A percentile compares a stretch with the other conserved stretches of the same genome.
These are phyloP conservation scores for Parazoanthus swiftii DNA, from an alignment of 92 coral and sea anemone species.

Conservation along the genomic window DNA sequence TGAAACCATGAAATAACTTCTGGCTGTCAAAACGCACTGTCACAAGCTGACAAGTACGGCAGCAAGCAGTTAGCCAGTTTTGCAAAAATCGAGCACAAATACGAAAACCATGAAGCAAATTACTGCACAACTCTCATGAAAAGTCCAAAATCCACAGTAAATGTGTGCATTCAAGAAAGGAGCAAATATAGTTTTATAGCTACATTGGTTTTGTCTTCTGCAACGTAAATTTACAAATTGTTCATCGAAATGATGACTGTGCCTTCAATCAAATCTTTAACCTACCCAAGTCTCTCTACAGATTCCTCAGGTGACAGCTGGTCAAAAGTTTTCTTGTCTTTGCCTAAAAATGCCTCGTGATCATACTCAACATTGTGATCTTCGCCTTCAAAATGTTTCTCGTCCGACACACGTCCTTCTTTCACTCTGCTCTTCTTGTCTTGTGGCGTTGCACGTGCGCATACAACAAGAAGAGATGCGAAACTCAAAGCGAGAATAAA, in stretches of 20 bases:
- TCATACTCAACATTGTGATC: slow-evolving; percentile 94
- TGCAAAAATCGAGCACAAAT: background rate
- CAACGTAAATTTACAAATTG: too few species aligned
- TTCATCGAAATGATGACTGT: background rate
- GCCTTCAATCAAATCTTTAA: background rate
- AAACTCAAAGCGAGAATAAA: slow-evolving; percentile 12
- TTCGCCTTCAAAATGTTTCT: slow-evolving; percentile 79
- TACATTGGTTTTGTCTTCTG: too few species aligned
- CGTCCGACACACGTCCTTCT: slow-evolving; percentile 80
- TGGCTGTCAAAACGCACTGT: background rate
- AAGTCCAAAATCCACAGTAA: background rate
- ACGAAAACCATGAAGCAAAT: background rate
- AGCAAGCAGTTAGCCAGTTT: background rate
- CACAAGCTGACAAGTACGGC: background rate
- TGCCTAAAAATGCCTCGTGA: slow-evolving; percentile 95
- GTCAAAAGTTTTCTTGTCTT: slow-evolving; percentile 90
- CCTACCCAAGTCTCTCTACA: slow-evolving; percentile 83
- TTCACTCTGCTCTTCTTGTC: slow-evolving; percentile 69
- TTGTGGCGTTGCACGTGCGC: slow-evolving; percentile 72
- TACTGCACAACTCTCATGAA: background rate
- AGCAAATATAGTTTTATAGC: background rate
- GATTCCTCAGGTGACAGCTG: slow-evolving; percentile 91
- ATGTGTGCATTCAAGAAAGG: background rate
- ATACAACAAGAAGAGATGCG: slow-evolving; percentile 14
- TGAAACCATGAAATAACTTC: too few species aligned